phyloP scores from a whole-genome alignment of 1,140 invertebrate genomes.

The Parasteatoda tepidariorum region DNA sequence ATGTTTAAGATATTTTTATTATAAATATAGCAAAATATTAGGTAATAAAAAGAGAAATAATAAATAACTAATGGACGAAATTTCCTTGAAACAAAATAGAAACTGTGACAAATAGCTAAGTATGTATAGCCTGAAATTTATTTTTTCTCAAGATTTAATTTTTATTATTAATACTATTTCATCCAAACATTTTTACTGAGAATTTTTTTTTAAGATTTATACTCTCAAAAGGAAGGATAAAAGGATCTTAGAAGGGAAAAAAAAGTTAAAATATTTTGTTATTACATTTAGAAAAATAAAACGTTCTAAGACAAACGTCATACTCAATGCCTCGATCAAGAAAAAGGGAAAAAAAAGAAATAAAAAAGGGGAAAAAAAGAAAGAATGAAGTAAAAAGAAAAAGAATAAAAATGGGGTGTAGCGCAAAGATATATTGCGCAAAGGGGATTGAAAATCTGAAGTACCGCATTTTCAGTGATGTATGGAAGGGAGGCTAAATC shows the following conservation, averaged over 20 bases:
- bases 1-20: no score
- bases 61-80: no score
- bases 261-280: not conserved
- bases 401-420: not conserved
- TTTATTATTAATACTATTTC: no score
- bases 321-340: not conserved
- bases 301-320: conserved; percentile 15
- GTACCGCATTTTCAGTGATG: conserved; percentile 27
- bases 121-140: no score
- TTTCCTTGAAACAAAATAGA: no score
- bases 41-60: no score
- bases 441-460: conserved; percentile 35
- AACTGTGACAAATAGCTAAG: no score
- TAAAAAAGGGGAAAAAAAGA: not conserved
- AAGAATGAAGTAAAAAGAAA: conserved; percentile 13
- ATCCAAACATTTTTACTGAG: no score
- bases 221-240: no score
- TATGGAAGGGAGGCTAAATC: conserved; percentile 12
- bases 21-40: no score
- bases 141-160: no score
- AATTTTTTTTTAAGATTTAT: no score
- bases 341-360: conserved; percentile 13
- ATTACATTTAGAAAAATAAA: not conserved
- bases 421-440: not conserved
- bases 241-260: not conserved